Conservation (phyloP, 2,888 invertebrate genomes). For the Blera fallax region DNA sequence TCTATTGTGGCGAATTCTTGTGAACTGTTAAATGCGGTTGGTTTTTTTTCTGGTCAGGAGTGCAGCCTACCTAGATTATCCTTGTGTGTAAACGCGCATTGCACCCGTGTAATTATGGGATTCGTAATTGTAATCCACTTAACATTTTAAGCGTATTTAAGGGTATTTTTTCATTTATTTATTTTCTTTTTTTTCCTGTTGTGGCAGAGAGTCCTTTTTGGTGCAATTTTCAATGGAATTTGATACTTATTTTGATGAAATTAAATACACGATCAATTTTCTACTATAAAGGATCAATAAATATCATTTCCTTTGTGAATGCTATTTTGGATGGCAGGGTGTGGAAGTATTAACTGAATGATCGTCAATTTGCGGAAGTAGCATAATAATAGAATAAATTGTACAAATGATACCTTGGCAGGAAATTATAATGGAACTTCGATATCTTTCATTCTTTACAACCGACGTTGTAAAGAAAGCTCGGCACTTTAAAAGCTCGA, state of each 20-base stretch:
- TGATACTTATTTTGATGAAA: constrained; percentile 69
- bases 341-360: background rate
- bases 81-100: constrained; percentile 33
- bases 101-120: constrained; percentile 55
- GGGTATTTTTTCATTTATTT: constrained; percentile 9
- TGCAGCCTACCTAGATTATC: constrained; percentile 46
- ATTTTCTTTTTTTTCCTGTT: background rate
- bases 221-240: constrained; percentile 48
- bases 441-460: too few relatives aligned
- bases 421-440: background rate
- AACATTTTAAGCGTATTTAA: constrained; percentile 43
- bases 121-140: constrained; percentile 69
- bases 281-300: constrained; percentile 25
- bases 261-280: constrained; percentile 57
- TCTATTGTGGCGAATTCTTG: constrained; percentile 33
- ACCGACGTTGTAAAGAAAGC: too few relatives aligned
- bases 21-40: constrained; percentile 53
- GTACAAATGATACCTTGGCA: background rate
- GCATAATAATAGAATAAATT: background rate
- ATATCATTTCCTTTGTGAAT: constrained; percentile 33
- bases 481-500: too few relatives aligned
- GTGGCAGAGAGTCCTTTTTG: constrained; percentile 21
- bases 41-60: constrained; percentile 42
- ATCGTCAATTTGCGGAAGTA: constrained; percentile 26
- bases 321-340: constrained; percentile 43